These are phyloP conservation scores for Morpho achilles DNA, from an alignment of 2,888 invertebrate species.

Conservation along the genomic window DNA sequence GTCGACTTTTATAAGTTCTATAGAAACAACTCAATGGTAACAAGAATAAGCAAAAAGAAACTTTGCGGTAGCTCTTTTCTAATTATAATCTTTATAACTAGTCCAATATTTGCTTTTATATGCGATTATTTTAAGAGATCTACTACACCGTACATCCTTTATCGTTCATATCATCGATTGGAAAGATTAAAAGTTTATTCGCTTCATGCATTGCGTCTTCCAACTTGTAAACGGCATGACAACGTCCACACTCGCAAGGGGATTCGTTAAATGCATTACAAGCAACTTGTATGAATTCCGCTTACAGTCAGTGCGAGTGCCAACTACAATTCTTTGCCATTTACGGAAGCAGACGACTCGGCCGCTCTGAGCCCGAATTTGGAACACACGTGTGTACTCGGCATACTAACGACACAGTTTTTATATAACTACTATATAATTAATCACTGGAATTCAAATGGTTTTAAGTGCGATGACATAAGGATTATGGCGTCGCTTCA, in stretches of 20 bases:
- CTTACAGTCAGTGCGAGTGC: conserved; percentile 9
- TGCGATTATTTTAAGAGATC: no score
- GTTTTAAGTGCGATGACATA: conserved; percentile 32
- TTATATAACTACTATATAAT: conserved; percentile 35
- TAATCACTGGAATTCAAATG: conserved; percentile 26
- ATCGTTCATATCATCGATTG: no score
- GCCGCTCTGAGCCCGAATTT: conserved; percentile 43
- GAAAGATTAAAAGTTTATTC: no score
- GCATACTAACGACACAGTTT: conserved; percentile 41
- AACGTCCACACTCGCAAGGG: conserved; percentile 12
- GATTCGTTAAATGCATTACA: conserved; percentile 8
- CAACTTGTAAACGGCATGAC: neutral
- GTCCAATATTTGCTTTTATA: no score
- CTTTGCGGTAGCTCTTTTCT: no score
- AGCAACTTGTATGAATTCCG: conserved; percentile 17
- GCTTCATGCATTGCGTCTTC: neutral
- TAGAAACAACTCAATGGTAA: no score
- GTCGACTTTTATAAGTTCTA: no score
- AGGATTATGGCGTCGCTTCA: conserved; percentile 24
- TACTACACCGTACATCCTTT: no score
- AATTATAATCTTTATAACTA: no score
- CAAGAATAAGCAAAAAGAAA: no score
- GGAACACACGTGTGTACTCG: conserved; percentile 37
- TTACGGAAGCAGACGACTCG: conserved; percentile 23
- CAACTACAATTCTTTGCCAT: conserved; percentile 17